Evolutionary conservation across 2,797 vertebrate genomes (phyloP).

Genomic region (Austrolebias charrua): DNA sequence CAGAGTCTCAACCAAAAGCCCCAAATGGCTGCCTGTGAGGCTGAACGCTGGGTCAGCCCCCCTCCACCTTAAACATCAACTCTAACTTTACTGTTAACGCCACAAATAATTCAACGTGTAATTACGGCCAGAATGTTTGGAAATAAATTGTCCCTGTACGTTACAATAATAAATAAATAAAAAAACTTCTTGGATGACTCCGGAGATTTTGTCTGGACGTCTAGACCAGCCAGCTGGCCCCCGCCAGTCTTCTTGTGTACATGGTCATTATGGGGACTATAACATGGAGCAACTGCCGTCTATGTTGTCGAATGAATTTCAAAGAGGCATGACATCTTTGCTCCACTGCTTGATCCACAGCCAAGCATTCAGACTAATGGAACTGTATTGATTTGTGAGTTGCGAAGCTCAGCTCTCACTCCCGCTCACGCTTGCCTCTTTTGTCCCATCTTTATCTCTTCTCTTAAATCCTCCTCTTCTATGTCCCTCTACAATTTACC

Average conservation of each 20-base stretch:
- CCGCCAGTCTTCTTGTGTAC: slow-evolving; percentile 52
- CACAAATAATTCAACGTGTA: slow-evolving; percentile 48
- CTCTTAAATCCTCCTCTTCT: neutral
- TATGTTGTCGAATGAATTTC: slow-evolving; percentile 71
- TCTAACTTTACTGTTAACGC: slow-evolving; percentile 54
- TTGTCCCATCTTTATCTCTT: neutral
- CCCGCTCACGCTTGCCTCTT: slow-evolving; percentile 31
- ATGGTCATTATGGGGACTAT: slow-evolving; percentile 65
- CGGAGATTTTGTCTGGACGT: slow-evolving; percentile 22
- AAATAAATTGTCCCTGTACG: slow-evolving; percentile 24
- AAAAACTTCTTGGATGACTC: slow-evolving; percentile 4
- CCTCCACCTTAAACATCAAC: slow-evolving; percentile 48
- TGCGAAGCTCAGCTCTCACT: slow-evolving; percentile 18
- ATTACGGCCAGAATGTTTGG: slow-evolving; percentile 41
- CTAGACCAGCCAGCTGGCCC: slow-evolving; percentile 38
- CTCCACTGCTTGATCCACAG: slow-evolving; percentile 59
- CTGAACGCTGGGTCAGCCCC: slow-evolving; percentile 20
- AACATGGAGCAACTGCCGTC: slow-evolving; percentile 54
- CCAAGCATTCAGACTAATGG: slow-evolving; percentile 75
- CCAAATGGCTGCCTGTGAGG: slow-evolving; percentile 55
- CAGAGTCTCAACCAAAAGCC: slow-evolving; percentile 75
- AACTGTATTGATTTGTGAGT: slow-evolving; percentile 69
- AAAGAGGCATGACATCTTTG: slow-evolving; percentile 66
- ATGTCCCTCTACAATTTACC: neutral
- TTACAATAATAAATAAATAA: slow-evolving; percentile 33